Percentiles rank a stretch among this genome's conserved stretches.
Conservation (phyloP, 1,140 invertebrate species). For the Drosophila sp. region DNA sequence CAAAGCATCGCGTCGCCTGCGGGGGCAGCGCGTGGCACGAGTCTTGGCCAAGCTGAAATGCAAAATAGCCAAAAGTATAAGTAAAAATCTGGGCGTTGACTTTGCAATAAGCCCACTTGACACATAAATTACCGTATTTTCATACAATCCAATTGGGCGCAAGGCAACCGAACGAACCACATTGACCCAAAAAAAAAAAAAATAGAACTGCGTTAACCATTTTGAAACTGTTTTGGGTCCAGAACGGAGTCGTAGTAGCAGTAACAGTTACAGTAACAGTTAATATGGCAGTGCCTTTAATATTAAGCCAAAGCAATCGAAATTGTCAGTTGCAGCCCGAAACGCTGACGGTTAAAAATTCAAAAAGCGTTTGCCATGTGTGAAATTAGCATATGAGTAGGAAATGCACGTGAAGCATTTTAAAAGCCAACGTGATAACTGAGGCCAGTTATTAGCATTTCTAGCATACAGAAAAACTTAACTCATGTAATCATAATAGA, state of each 20-base stretch:
- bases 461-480: conserved; percentile 29
- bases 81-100: conserved; percentile 36
- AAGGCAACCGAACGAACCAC: conserved; percentile 29
- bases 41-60: conserved; percentile 67
- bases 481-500: conserved; percentile 47
- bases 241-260: no score
- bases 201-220: not conserved
- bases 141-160: conserved; percentile 29
- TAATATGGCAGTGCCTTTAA: conserved; percentile 42
- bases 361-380: conserved; percentile 55
- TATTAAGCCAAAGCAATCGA: conserved; percentile 26
- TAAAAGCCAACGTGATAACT: conserved; percentile 47
- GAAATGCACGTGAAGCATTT: conserved; percentile 55
- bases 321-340: conserved; percentile 28
- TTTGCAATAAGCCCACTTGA: conserved; percentile 45
- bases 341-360: conserved; percentile 51
- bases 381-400: conserved; percentile 66
- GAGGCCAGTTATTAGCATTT: conserved; percentile 38
- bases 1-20: conserved; percentile 52
- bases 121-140: conserved; percentile 50
- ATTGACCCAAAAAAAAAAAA: conserved; percentile 29
- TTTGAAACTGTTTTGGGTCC: conserved; percentile 1
- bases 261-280: conserved; percentile 19
- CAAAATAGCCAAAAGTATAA: conserved; percentile 52
- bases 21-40: conserved; percentile 65